Evolutionary conservation across 2,113 vertebrate species (phyloP), one percentile per base, ranked within the genome.

Genomic region (Catagonus wagneri): DNA sequence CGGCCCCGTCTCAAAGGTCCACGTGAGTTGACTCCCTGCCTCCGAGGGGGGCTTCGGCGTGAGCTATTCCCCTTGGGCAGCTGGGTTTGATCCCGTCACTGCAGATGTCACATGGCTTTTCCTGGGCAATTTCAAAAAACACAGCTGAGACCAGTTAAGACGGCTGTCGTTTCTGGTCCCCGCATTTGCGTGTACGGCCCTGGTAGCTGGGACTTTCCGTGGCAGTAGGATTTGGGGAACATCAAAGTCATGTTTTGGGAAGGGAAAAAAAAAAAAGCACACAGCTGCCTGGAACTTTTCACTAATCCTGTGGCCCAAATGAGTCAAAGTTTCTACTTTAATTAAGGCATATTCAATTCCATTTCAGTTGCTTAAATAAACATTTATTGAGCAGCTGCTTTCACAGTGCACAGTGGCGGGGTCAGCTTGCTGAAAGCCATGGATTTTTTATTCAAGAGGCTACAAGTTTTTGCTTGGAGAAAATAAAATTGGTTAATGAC

Each of bases 81-180:
- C 15, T 9, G 36, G 4, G 8, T 76, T 65, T 22, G 23, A n/a
- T 27, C 8, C 32, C 10, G 1, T 36, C 66, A 1, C 54, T 3
- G 0, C 1, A 56, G 23, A 22, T 1, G 0, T 0, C 29, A 27
- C 29, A 36, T 36, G 11, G 11, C 2, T 61, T 52, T 19, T 20
- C 7, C 56, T 16, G 17, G 3, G 4, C 14, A 27, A 1, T 15
- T 54, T 34, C 76, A 74, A 15, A 23, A n/a, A n/a, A n/a, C n/a
- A 19, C 72, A 65, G 60, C 61, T 9, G 9, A 74, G 29, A 12
- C 50, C 7, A 32, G 23, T 25, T 25, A 16, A 22, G 16, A 68
- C 54, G 72, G 7, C 12, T 29, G 1, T n/a, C 17, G 54, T 60
- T 69, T 85, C 34, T 23, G 9, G 54, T 2, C 11, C 19, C 19